Percentiles rank a stretch among this genome's conserved stretches.
These are phyloP conservation scores for Encarsia formosa DNA, from an alignment of 2,888 invertebrate genomes.

Conservation along the genomic window DNA sequence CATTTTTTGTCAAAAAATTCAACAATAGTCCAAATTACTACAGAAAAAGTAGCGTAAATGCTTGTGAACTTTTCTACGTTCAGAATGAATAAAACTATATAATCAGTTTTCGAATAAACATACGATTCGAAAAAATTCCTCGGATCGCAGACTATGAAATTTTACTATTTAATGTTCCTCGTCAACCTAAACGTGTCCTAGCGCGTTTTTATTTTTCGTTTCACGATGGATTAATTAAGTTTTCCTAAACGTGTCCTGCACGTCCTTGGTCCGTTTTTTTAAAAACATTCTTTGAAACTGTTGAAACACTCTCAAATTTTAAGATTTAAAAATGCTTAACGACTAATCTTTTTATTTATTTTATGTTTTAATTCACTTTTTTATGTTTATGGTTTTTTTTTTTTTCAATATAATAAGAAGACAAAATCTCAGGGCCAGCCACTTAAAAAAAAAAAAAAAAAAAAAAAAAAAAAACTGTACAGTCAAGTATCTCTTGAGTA, in stretches of 20 bases:
- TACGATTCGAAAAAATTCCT: background rate
- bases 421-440: too few species aligned
- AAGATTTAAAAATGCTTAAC: too few species aligned
- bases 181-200: constrained; percentile 23
- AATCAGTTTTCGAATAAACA: too few species aligned
- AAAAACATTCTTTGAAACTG: background rate
- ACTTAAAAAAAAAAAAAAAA: too few species aligned
- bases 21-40: too few species aligned
- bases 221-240: constrained; percentile 9
- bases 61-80: too few species aligned
- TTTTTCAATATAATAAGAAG: background rate
- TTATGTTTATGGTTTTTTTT: background rate
- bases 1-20: too few species aligned
- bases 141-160: constrained; percentile 1
- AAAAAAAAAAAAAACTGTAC: too few species aligned
- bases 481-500: too few species aligned
- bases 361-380: background rate
- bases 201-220: constrained; percentile 7
- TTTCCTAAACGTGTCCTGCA: constrained; percentile 13
- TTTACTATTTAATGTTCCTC: constrained; percentile 22
- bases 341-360: background rate
- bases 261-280: constrained; percentile 21
- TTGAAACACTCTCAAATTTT: background rate
- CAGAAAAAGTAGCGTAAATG: too few species aligned
- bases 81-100: too few species aligned